Conservation (phyloP, 2,113 vertebrate species). For the Zootoca vivipara region DNA sequence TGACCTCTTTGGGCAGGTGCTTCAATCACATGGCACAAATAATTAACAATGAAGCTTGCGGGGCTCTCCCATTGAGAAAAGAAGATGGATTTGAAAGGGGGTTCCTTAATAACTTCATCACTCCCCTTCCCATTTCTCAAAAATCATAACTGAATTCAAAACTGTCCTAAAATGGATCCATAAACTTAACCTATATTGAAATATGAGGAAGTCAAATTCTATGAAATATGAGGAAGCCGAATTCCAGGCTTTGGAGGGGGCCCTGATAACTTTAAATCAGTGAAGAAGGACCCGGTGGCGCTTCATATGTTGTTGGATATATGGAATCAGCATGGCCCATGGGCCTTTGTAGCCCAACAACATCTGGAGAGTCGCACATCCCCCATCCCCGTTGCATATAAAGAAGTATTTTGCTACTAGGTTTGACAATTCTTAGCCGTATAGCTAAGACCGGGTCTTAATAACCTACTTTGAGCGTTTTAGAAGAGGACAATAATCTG, state of each 20-base stretch:
- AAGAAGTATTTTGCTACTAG: background rate
- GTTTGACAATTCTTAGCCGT: background rate
- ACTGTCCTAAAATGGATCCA: background rate
- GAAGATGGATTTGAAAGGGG: conserved; percentile 22
- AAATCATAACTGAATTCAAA: background rate
- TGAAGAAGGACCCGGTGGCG: background rate
- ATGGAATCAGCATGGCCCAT: too few species aligned
- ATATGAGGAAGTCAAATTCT: background rate
- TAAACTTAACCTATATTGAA: background rate
- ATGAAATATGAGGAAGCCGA: background rate
- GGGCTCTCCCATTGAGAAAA: conserved; percentile 36
- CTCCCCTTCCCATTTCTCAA: background rate
- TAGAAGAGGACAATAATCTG: background rate
- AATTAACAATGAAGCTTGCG: background rate
- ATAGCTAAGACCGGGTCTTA: background rate
- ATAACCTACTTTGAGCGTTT: background rate
- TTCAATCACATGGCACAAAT: conserved; percentile 50
- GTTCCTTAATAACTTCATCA: background rate
- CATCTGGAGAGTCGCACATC: too few species aligned
- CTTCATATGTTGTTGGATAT: too few species aligned
- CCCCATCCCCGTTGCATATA: too few species aligned
- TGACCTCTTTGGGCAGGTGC: conserved; percentile 52
- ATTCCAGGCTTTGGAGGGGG: background rate
- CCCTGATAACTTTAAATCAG: background rate
- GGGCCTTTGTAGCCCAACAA: too few species aligned